Evolutionary conservation across 2,113 vertebrate genomes (phyloP).

Genomic region (Syngnathus floridae): DNA sequence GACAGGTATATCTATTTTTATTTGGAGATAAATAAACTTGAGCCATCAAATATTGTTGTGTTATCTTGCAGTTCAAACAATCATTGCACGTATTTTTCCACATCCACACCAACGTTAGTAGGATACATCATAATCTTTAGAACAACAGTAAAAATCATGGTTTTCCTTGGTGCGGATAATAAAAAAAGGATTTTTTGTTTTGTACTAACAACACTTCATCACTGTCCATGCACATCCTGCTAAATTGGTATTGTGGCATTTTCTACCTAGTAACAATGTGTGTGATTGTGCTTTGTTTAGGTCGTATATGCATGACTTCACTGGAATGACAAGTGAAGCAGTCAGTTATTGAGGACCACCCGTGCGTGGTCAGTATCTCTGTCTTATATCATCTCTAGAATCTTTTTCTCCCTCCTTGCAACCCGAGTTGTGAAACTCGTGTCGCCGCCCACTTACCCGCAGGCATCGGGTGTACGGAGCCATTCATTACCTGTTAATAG

Average conservation of each 20-base stretch:
- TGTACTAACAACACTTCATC: not conserved
- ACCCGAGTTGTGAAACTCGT: conserved; percentile 40
- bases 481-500: conserved; percentile 38
- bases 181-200: not conserved
- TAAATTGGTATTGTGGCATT: not conserved
- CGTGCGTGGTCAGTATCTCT: conserved; percentile 44
- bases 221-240: not conserved
- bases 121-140: too few relatives aligned
- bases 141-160: too few relatives aligned
- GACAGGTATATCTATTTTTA: too few relatives aligned
- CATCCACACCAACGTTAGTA: too few relatives aligned
- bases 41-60: too few relatives aligned
- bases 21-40: too few relatives aligned
- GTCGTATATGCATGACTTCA: conserved; percentile 24
- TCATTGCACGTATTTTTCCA: too few relatives aligned
- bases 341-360: conserved; percentile 23
- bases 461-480: conserved; percentile 44
- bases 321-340: conserved; percentile 18
- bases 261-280: not conserved
- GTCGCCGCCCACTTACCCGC: conserved; percentile 26
- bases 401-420: conserved; percentile 29
- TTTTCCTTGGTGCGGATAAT: not conserved
- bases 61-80: too few relatives aligned
- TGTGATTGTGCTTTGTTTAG: not conserved
- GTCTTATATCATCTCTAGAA: conserved; percentile 21